Conservation (phyloP, 2,113 vertebrate genomes). For the Prunella fulvescens region DNA sequence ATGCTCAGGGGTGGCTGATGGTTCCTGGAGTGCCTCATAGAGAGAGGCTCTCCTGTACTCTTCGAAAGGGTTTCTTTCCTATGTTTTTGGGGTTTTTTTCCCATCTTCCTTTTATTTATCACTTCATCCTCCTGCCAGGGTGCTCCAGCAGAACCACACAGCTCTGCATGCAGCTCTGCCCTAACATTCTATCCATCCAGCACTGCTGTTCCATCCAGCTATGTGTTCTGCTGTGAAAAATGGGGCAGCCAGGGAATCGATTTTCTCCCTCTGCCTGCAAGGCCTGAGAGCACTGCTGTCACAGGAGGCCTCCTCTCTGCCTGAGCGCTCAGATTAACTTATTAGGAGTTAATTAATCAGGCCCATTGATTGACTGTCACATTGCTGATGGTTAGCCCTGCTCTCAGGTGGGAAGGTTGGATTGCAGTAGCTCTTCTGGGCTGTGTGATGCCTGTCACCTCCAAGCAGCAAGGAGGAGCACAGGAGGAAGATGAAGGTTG, state of each 20-base stretch:
- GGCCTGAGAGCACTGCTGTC: neutral
- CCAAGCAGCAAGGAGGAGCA: neutral
- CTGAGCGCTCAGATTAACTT: slow-evolving; percentile 44
- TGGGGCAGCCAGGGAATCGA: slow-evolving; percentile 16
- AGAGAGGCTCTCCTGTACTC: neutral
- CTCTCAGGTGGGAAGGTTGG: neutral
- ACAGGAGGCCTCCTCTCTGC: slow-evolving; percentile 21
- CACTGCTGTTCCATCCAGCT: neutral
- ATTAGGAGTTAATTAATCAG: slow-evolving; percentile 68
- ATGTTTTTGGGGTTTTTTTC: neutral
- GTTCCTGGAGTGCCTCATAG: neutral
- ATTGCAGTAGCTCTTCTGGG: neutral
- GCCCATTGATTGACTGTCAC: slow-evolving; percentile 48
- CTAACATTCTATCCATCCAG: neutral
- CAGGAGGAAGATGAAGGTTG: neutral
- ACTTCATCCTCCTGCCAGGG: neutral
- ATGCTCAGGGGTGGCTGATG: neutral
- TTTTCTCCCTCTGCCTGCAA: slow-evolving; percentile 11
- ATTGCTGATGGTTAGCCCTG: neutral
- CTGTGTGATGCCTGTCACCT: neutral
- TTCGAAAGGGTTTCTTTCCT: neutral
- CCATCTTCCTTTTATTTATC: neutral
- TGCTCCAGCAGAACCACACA: neutral
- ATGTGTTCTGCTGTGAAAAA: neutral
- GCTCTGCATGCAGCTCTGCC: neutral